Evolutionary conservation across 2,888 invertebrate species (phyloP).

Genomic region (Petrolisthes cinctipes): DNA sequence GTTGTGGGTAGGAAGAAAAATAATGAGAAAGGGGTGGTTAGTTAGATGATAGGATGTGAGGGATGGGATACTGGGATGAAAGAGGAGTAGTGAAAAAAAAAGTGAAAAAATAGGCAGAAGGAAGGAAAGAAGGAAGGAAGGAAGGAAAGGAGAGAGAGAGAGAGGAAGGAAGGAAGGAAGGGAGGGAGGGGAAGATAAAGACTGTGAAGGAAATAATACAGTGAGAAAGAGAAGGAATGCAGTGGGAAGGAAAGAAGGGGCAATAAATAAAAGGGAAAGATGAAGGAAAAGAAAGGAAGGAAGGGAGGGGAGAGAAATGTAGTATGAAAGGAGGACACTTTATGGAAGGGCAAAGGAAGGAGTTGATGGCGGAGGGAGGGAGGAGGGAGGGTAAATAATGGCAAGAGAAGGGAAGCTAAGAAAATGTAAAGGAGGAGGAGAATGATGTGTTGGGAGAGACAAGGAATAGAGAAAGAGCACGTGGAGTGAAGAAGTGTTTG

Average conservation of each 20-base stretch:
- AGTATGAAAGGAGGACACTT: not conserved
- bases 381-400: not conserved
- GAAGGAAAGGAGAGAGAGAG: slow-evolving; percentile 20
- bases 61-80: not conserved
- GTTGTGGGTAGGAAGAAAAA: not conserved
- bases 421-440: not conserved
- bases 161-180: not conserved
- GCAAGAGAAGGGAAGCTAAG: not conserved
- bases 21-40: not conserved
- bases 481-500: too few species aligned
- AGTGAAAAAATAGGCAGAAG: not conserved
- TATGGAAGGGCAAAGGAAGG: not conserved
- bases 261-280: not conserved
- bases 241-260: not conserved
- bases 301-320: not conserved
- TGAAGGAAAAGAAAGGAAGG: not conserved
- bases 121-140: slow-evolving; percentile 9
- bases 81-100: not conserved
- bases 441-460: not conserved
- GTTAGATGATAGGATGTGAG: not conserved
- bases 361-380: not conserved
- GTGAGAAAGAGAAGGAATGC: not conserved
- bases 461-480: not conserved
- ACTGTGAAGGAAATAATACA: not conserved
- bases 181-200: not conserved